These are phyloP conservation scores for Arrhamphus sclerolepis DNA, from an alignment of 2,797 vertebrate genomes.

Conservation along the genomic window DNA sequence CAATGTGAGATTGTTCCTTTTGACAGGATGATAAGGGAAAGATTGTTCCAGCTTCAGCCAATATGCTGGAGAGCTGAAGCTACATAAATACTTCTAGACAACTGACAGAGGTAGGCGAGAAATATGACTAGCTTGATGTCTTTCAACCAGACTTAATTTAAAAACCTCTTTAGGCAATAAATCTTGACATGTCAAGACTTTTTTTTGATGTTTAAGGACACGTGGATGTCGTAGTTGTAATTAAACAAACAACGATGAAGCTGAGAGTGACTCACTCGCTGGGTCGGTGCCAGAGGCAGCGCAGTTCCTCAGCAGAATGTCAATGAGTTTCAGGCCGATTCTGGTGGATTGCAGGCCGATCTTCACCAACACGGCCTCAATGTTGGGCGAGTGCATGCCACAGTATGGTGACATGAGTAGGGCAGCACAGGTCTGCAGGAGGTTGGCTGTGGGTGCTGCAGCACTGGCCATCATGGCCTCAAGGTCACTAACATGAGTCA, in stretches of 20 bases:
- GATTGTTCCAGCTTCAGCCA: too few relatives aligned
- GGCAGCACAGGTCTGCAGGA: slow-evolving; percentile 96
- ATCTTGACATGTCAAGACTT: neutral
- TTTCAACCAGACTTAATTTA: slow-evolving; percentile 1
- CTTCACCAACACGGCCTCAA: slow-evolving; percentile 97
- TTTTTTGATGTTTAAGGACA: slow-evolving; percentile 5
- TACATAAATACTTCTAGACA: neutral
- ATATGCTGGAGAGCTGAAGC: neutral
- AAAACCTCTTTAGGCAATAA: slow-evolving; percentile 1
- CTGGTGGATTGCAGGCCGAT: slow-evolving; percentile 97
- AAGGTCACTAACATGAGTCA: slow-evolving; percentile 96
- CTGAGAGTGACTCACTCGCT: slow-evolving; percentile 82
- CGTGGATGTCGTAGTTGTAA: neutral
- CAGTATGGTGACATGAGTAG: slow-evolving; percentile 98
- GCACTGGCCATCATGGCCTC: slow-evolving; percentile 98
- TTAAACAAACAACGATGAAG: neutral
- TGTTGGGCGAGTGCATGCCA: slow-evolving; percentile 99
- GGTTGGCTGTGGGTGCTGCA: slow-evolving; percentile 96
- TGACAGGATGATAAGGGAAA: too few relatives aligned
- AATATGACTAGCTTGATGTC: neutral
- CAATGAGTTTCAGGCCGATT: slow-evolving; percentile 95
- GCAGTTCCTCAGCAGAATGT: slow-evolving; percentile 97
- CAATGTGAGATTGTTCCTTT: too few relatives aligned
- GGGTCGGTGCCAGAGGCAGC: slow-evolving; percentile 96
- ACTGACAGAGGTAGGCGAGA: too few relatives aligned